Conservation (phyloP, 2,888 invertebrate genomes). For the Apodemia zela region DNA sequence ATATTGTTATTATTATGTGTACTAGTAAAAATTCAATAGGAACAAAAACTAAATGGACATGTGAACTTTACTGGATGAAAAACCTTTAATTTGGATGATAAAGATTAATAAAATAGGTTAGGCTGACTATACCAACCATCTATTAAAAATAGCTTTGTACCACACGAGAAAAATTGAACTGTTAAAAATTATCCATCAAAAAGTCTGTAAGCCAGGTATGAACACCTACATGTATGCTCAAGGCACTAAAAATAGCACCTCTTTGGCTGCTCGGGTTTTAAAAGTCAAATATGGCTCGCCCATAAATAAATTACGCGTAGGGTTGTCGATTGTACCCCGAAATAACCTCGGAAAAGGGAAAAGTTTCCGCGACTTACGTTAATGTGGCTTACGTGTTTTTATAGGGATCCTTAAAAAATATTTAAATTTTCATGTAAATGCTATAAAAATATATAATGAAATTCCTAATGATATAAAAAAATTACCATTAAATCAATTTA, state of each 20-base stretch:
- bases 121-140: too few species aligned
- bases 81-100: too few species aligned
- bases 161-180: neutral
- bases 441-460: too few species aligned
- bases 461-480: too few species aligned
- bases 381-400: conserved; percentile 2
- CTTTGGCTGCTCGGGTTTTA: conserved; percentile 8
- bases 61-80: too few species aligned
- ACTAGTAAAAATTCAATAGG: too few species aligned
- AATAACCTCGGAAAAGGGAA: neutral
- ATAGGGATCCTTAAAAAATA: neutral
- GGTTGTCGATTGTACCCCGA: conserved; percentile 6
- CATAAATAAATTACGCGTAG: conserved; percentile 12
- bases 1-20: too few species aligned
- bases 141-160: too few species aligned
- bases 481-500: too few species aligned
- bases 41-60: too few species aligned
- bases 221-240: neutral
- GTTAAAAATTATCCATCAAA: neutral
- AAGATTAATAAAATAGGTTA: too few species aligned
- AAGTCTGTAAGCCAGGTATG: neutral
- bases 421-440: too few species aligned
- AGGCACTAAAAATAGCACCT: conserved; percentile 10
- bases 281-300: conserved; percentile 13
- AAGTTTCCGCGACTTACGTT: neutral